Evolutionary conservation across 2,797 vertebrate genomes (phyloP).

Genomic region (Pantherophis vulpinus): DNA sequence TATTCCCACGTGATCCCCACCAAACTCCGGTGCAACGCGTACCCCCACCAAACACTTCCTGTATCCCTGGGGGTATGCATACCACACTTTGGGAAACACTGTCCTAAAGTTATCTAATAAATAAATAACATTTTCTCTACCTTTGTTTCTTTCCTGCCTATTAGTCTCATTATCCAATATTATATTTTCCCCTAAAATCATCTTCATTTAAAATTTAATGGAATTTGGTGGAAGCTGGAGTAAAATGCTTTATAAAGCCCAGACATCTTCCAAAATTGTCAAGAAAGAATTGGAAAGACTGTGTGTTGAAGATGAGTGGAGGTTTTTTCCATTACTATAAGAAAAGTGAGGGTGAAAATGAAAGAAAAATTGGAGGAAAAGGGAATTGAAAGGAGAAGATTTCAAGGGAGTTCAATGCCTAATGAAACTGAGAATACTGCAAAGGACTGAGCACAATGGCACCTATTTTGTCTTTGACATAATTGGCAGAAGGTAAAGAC

Average conservation of each 20-base stretch:
- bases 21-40: no score
- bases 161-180: neutral
- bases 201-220: neutral
- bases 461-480: neutral
- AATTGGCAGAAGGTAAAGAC: neutral
- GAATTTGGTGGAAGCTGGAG: neutral
- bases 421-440: neutral
- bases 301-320: neutral
- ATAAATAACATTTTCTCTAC: neutral
- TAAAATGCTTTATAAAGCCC: neutral
- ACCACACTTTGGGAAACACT: no score
- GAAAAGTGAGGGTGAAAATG: neutral
- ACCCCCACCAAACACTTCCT: no score
- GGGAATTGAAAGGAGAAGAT: neutral
- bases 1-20: no score
- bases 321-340: neutral
- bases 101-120: neutral
- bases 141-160: neutral
- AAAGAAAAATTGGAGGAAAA: neutral
- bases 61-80: no score
- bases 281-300: neutral
- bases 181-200: neutral
- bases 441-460: neutral
- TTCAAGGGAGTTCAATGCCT: neutral
- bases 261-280: neutral